Percentiles rank a stretch among this genome's conserved stretches.
phyloP scores from a whole-genome alignment of 2,113 vertebrate species.

The Chitala chitala region DNA sequence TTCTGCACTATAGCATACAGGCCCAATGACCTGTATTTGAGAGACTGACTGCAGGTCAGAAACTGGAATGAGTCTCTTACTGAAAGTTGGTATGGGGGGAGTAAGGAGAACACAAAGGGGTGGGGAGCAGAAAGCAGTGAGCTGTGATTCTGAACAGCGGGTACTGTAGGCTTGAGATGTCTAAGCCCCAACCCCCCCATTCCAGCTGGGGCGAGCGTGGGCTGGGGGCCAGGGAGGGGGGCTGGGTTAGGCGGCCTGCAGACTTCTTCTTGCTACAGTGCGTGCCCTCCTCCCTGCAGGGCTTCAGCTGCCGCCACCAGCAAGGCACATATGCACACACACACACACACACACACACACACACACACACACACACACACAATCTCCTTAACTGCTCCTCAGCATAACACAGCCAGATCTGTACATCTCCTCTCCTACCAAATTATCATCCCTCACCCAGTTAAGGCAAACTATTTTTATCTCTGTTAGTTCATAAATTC shows the following conservation, averaged over 20 bases:
- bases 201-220: constrained; percentile 28
- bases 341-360: constrained; percentile 16
- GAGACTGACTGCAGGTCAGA: too few relatives aligned
- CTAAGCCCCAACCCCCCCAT: neutral
- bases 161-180: neutral
- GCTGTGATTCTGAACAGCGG: neutral
- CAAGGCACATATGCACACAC: neutral
- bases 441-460: constrained; percentile 65
- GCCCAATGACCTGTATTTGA: too few relatives aligned
- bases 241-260: constrained; percentile 49
- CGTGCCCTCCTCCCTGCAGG: constrained; percentile 37
- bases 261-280: constrained; percentile 39
- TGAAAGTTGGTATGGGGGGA: too few relatives aligned
- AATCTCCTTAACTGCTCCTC: constrained; percentile 4
- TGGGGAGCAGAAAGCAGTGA: constrained; percentile 63
- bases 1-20: too few relatives aligned
- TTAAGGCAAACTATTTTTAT: constrained; percentile 56
- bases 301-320: constrained; percentile 52
- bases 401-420: constrained; percentile 25
- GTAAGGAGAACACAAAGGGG: too few relatives aligned
- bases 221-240: constrained; percentile 32
- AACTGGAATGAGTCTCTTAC: too few relatives aligned
- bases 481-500: too few relatives aligned
- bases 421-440: constrained; percentile 29
- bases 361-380: constrained; percentile 34